Conservation (phyloP, 2,797 vertebrate species). For the Leucoraja ocellata region DNA sequence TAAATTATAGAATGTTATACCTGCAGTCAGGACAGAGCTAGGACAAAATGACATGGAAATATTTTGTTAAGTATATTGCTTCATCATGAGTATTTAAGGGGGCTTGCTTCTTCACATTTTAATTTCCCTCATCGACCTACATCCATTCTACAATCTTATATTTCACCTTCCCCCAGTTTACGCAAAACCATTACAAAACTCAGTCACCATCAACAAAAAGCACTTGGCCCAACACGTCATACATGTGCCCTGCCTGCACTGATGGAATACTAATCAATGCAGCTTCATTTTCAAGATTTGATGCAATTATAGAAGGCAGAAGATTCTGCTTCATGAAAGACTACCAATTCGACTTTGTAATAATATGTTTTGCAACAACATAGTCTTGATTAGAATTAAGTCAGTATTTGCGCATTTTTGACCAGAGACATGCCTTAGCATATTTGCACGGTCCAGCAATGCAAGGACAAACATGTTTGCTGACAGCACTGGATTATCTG, state of each 20-base stretch:
- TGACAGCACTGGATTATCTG: conserved; percentile 23
- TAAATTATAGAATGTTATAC: not conserved
- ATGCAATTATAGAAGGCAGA: not conserved
- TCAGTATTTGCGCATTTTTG: not conserved
- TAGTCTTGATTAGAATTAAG: not conserved
- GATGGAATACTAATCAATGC: not conserved
- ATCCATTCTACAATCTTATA: not conserved
- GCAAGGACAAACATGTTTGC: not conserved
- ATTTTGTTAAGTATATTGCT: not conserved
- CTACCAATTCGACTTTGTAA: not conserved
- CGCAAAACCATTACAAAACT: not conserved
- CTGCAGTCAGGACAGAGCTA: not conserved
- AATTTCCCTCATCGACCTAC: not conserved
- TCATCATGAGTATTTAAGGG: not conserved
- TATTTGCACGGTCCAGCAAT: not conserved
- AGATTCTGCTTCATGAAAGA: not conserved
- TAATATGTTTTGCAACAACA: not conserved
- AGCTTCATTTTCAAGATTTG: not conserved
- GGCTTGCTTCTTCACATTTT: not conserved
- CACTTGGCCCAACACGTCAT: not conserved
- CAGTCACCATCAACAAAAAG: not conserved
- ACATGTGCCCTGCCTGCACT: not conserved
- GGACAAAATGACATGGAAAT: not conserved
- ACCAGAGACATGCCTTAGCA: not conserved
- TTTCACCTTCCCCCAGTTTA: not conserved